Percentiles rank a stretch among this genome's conserved stretches.
Conservation (phyloP, 2,888 invertebrate genomes). For the Nephrotoma guestfalica region DNA sequence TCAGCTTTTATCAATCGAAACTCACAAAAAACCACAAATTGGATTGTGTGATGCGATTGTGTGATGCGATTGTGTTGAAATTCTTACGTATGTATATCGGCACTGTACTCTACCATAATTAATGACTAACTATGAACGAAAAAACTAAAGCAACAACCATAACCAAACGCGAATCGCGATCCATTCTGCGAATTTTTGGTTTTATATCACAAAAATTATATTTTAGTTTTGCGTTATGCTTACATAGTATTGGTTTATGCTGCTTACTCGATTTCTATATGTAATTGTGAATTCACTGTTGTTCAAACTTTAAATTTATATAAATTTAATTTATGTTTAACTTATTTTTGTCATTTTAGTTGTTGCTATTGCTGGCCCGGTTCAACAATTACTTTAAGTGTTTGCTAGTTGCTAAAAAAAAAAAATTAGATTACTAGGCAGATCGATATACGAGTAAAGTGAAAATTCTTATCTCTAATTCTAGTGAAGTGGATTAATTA, state of each 20-base stretch:
- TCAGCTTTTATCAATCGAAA: not conserved
- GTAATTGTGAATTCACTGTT: not conserved
- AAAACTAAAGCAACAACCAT: not conserved
- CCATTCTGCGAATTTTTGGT: not conserved
- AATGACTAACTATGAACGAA: not conserved
- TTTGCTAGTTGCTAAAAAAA: not conserved
- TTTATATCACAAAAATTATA: not conserved
- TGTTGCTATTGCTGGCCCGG: not conserved
- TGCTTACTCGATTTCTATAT: not conserved
- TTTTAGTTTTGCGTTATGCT: not conserved
- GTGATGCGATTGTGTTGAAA: not conserved
- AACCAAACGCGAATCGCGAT: not conserved
- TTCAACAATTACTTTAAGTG: not conserved
- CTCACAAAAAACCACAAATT: not conserved
- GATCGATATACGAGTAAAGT: not conserved
- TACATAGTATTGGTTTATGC: not conserved
- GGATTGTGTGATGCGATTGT: not conserved
- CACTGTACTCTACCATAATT: not conserved
- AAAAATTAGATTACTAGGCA: not conserved
- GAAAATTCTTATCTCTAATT: not conserved
- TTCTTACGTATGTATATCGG: not conserved
- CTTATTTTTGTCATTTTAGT: not conserved
- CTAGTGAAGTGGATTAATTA: not conserved
- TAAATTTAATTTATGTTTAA: too few species aligned
- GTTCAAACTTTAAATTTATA: not conserved